phyloP scores from a whole-genome alignment of 2,888 invertebrate genomes.

The Conchocele bisecta region DNA sequence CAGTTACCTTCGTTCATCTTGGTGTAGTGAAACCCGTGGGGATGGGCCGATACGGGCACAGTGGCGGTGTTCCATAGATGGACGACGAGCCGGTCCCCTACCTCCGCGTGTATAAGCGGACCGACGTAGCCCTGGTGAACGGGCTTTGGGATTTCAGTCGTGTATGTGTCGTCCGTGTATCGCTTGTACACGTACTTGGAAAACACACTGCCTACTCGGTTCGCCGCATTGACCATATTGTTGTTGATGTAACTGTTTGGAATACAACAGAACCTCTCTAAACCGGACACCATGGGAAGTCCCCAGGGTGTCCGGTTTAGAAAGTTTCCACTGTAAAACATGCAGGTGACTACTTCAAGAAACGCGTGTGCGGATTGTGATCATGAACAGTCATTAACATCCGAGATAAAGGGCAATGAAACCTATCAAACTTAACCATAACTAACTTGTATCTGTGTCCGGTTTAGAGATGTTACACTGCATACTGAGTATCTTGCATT shows the following conservation, averaged over 20 bases:
- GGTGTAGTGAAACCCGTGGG: slow-evolving; percentile 55
- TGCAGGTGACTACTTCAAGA: too few species aligned
- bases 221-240: slow-evolving; percentile 29
- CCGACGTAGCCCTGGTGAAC: slow-evolving; percentile 48
- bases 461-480: too few species aligned
- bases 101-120: slow-evolving; percentile 52
- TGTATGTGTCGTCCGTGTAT: slow-evolving; percentile 62
- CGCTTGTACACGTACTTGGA: slow-evolving; percentile 56
- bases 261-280: too few species aligned
- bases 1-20: slow-evolving; percentile 61
- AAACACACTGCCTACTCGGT: slow-evolving; percentile 54
- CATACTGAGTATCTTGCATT: too few species aligned
- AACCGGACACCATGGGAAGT: too few species aligned
- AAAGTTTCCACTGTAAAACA: too few species aligned
- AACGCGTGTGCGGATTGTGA: too few species aligned
- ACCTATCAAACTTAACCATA: too few species aligned
- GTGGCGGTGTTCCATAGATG: slow-evolving; percentile 50
- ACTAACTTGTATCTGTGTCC: too few species aligned
- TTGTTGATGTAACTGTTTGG: slow-evolving; percentile 47
- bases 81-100: slow-evolving; percentile 51
- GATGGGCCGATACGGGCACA: slow-evolving; percentile 47
- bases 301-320: too few species aligned
- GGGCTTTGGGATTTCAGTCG: slow-evolving; percentile 35
- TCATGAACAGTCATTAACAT: too few species aligned
- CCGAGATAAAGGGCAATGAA: too few species aligned